These are phyloP conservation scores for Eurois occulta DNA, from an alignment of 2,888 invertebrate species.

Conservation along the genomic window DNA sequence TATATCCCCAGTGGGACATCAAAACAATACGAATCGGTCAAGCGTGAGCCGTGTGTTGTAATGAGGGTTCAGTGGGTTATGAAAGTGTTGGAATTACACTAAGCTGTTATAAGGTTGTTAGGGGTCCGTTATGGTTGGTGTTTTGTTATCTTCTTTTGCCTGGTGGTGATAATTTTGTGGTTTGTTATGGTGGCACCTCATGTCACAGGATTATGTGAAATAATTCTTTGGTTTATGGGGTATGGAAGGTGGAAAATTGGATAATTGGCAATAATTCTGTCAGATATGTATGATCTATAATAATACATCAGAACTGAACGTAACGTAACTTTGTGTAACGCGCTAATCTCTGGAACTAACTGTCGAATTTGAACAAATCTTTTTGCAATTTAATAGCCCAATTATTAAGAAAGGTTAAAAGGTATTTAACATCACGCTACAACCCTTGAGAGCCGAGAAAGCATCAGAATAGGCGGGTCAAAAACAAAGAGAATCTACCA, in stretches of 20 bases:
- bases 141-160: background rate
- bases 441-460: background rate
- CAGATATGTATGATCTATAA: background rate
- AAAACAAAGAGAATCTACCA: background rate
- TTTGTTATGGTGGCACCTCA: background rate
- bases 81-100: slow-evolving; percentile 30
- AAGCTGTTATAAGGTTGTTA: slow-evolving; percentile 38
- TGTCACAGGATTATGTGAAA: background rate
- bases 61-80: slow-evolving; percentile 50
- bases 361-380: background rate
- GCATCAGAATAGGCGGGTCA: background rate
- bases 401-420: background rate
- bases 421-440: background rate
- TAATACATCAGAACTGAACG: background rate
- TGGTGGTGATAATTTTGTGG: background rate
- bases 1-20: slow-evolving; percentile 64
- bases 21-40: slow-evolving; percentile 65
- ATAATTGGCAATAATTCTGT: background rate
- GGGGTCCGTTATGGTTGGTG: background rate
- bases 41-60: slow-evolving; percentile 43
- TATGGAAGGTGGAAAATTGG: too few species aligned
- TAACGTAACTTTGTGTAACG: too few species aligned
- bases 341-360: background rate
- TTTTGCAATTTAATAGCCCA: background rate
- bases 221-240: background rate